Conservation (phyloP, 1,140 invertebrate genomes). For the Asbolus verrucosus region DNA sequence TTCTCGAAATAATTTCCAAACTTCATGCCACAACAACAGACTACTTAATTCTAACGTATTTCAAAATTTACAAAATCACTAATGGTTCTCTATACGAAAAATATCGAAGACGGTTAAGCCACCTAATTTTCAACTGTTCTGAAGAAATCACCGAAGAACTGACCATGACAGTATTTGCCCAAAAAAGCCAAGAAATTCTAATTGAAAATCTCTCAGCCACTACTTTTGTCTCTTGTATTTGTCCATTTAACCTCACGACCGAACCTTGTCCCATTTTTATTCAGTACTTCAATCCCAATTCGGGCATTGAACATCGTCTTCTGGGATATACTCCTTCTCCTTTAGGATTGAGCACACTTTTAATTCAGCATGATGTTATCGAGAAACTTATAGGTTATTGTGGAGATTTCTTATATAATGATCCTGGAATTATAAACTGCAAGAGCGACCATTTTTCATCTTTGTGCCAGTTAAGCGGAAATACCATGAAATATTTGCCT, state of each 20-base stretch:
- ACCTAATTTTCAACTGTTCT: too few species aligned
- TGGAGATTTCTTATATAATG: background rate
- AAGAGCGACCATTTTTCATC: background rate
- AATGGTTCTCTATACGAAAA: too few species aligned
- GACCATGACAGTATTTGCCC: too few species aligned
- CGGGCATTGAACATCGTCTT: background rate
- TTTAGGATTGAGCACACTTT: background rate
- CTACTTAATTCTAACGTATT: too few species aligned
- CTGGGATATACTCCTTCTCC: background rate
- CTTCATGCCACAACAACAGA: too few species aligned
- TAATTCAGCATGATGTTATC: background rate
- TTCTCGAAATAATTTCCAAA: too few species aligned
- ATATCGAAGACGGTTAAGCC: too few species aligned
- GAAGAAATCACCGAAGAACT: too few species aligned
- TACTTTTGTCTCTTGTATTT: background rate
- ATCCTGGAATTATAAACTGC: background rate
- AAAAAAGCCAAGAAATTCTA: too few species aligned
- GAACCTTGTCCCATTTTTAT: background rate
- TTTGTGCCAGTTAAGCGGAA: background rate
- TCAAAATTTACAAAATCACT: too few species aligned
- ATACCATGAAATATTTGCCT: background rate
- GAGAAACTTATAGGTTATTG: background rate
- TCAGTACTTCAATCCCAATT: background rate
- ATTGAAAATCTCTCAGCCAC: too few species aligned
- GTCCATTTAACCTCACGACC: background rate